Base-by-base conservation (phyloP, 2,113 vertebrate species). In the Cyprinus carpio region DNA sequence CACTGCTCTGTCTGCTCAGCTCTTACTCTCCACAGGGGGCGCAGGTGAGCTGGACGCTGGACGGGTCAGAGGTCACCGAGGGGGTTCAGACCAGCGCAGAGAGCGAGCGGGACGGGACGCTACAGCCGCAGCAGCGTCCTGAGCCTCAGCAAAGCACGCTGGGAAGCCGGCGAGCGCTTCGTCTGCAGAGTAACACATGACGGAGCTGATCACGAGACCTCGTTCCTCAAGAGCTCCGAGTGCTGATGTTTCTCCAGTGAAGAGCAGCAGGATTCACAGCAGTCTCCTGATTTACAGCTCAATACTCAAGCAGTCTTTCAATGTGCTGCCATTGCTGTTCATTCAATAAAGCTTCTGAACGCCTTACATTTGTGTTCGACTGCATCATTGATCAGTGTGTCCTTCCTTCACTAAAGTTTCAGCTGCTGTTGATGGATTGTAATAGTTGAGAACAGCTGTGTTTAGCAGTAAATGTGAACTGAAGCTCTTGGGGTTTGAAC, bases 21-120 rank as follows among this genome's bases (percentile, higher is more conserved):
- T 67, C 82, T 86, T 90, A 90, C 86, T 88, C 85, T 75, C 88
- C 89, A 69, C 75, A 87, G 84, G 88, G 88, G 75, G 90, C 81
- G 31, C 85, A 13, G 62, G 75, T 81, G 81, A 87, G 80, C 80
- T 91, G 89, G 87, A 87, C 81, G 72, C 81, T 89, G 81, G 90
- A 87, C 3, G 85, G 85, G 2, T 58, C 18, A 5, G 78, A 82
- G 84, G 87, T 80, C 51, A 69, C 40, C 12, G 87, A 88, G 37
- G 88, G 88, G 13, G 81, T 90, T 84, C 84, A 82, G 85, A 89
- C 27, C 88, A 89, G 88, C 82, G 71, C 85, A 9, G 90, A 92
- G 79, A 86, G 85, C 40, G 40, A 43, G 40, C 40, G 86, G 86
- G 76, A 79, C 29, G 86, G 86, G 87, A 43, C 74, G 49, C 29